A percentile compares a stretch with the other conserved stretches of the same genome.
These are phyloP conservation scores for Nicator chloris DNA, from an alignment of 2,113 vertebrate genomes.

Conservation along the genomic window DNA sequence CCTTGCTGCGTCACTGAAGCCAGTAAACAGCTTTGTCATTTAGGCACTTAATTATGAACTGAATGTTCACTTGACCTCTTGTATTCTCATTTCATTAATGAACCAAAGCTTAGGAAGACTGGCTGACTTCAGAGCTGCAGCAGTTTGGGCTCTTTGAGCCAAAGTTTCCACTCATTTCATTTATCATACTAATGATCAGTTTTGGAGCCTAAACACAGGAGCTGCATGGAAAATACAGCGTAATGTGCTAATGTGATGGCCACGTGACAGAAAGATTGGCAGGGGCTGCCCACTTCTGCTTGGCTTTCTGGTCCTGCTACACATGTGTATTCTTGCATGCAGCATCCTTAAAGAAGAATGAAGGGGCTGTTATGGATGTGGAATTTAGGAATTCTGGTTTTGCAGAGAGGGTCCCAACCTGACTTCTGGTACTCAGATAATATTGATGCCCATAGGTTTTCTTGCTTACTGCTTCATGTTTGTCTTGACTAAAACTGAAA, in stretches of 20 bases:
- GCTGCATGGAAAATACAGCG: neutral
- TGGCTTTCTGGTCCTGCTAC: neutral
- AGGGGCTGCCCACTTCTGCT: neutral
- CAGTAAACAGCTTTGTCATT: neutral
- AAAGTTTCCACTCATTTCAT: constrained; percentile 24
- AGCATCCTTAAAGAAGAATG: neutral
- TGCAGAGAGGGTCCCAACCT: neutral
- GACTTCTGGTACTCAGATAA: neutral
- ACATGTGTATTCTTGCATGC: neutral
- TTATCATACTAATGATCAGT: constrained; percentile 40
- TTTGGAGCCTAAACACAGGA: neutral
- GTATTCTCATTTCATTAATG: constrained; percentile 19
- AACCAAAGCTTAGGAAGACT: constrained; percentile 12
- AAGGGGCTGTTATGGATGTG: neutral
- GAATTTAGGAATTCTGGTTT: neutral
- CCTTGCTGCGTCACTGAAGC: neutral
- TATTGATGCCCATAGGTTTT: neutral
- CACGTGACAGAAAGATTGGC: neutral
- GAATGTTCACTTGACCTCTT: constrained; percentile 5
- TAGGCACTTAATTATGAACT: constrained; percentile 12
- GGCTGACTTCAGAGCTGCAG: neutral
- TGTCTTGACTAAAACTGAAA: neutral
- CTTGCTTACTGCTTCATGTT: neutral
- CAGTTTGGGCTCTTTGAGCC: neutral
- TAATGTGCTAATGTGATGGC: neutral